Percentiles rank a stretch among this genome's conserved stretches.
Evolutionary conservation across 2,113 vertebrate genomes (phyloP).

Genomic region (Egretta garzetta): DNA sequence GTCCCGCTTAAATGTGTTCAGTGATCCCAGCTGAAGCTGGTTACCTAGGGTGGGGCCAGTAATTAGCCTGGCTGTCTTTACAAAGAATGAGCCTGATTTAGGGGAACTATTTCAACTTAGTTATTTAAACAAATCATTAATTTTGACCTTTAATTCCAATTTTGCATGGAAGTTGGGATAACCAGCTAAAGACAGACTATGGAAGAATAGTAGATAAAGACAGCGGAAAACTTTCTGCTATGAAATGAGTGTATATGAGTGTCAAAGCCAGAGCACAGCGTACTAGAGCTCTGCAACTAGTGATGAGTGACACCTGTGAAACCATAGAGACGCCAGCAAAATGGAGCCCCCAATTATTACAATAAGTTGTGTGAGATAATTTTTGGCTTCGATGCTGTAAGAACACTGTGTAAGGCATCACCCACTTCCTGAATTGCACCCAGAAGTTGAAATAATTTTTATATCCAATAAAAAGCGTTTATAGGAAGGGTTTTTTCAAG

Average conservation of each 20-base stretch:
- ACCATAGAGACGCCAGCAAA: fast-evolving
- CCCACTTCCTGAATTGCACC: slow-evolving; percentile 37
- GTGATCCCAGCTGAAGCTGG: neutral
- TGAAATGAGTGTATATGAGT: neutral
- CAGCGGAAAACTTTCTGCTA: neutral
- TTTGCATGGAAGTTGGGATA: neutral
- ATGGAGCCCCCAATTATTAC: neutral
- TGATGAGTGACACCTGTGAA: neutral
- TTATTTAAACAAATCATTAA: neutral
- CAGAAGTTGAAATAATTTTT: slow-evolving; percentile 8
- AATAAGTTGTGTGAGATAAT: neutral
- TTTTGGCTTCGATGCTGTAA: neutral
- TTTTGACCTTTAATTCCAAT: neutral
- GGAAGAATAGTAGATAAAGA: neutral
- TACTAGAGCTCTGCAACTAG: neutral
- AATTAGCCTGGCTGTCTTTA: neutral
- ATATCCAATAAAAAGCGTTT: neutral
- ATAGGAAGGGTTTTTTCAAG: neutral
- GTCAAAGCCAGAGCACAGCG: neutral
- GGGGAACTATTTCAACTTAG: neutral
- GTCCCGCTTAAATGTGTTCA: neutral
- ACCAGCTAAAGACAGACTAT: neutral
- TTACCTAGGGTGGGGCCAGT: neutral
- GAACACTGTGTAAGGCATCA: slow-evolving; percentile 35
- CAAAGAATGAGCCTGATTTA: neutral